Evolutionary conservation across 2,888 invertebrate genomes (phyloP).

Genomic region (Lepetodrilus schrolli): DNA sequence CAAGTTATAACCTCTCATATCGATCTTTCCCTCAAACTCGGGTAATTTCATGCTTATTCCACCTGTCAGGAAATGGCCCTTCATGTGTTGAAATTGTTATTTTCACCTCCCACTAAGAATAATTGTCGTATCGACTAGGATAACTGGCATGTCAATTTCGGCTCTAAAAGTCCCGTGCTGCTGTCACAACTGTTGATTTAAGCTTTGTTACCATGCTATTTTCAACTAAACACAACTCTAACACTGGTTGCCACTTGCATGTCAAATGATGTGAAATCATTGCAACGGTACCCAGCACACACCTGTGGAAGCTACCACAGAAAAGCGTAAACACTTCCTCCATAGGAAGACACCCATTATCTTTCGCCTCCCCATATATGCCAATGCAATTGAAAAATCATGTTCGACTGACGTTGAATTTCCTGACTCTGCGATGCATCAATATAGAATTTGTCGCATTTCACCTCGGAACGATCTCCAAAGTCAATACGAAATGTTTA

Average conservation of each 20-base stretch:
- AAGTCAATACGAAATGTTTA: too few relatives aligned
- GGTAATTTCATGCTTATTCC: not conserved
- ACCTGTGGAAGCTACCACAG: not conserved
- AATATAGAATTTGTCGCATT: too few relatives aligned
- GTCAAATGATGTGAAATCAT: not conserved
- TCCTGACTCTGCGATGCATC: too few relatives aligned
- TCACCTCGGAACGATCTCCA: too few relatives aligned
- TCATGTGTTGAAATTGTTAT: not conserved
- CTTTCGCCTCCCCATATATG: not conserved
- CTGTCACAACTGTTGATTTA: not conserved
- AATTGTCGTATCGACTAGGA: not conserved
- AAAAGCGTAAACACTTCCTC: not conserved
- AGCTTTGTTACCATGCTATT: not conserved
- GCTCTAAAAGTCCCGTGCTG: not conserved
- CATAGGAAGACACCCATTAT: not conserved
- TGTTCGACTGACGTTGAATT: conserved; percentile 2
- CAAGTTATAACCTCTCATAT: too few relatives aligned
- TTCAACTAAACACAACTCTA: not conserved
- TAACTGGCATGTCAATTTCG: not conserved
- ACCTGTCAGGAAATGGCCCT: not conserved
- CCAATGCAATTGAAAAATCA: conserved; percentile 10
- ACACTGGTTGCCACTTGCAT: not conserved
- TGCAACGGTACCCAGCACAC: not conserved
- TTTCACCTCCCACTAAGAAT: not conserved
- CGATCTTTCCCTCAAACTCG: too few relatives aligned